Conservation (phyloP, 2,888 invertebrate genomes). For the Lordiphosa andalusiaca region DNA sequence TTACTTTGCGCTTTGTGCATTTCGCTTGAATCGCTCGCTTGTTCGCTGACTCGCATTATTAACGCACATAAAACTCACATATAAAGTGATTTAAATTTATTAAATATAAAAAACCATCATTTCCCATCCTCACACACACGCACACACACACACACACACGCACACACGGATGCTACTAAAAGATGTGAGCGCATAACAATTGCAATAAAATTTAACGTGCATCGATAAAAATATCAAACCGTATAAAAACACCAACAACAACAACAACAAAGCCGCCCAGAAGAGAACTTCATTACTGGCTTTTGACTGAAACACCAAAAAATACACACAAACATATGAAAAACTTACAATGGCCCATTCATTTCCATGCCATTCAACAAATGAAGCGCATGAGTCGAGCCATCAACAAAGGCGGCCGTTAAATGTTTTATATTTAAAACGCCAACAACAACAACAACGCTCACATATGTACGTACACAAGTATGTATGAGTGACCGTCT, state of each 20-base stretch:
- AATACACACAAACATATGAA: conserved; percentile 7
- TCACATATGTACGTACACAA: background rate
- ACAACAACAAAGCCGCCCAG: conserved; percentile 31
- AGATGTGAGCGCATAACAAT: conserved; percentile 72
- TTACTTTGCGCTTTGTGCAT: too few species aligned
- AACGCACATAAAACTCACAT: conserved; percentile 73
- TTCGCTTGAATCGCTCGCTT: too few species aligned
- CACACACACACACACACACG: too few species aligned
- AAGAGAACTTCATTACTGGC: conserved; percentile 68
- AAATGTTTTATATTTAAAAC: conserved; percentile 70
- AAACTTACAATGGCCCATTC: conserved; percentile 49
- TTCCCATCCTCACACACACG: conserved; percentile 26
- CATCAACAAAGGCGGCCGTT: conserved; percentile 60
- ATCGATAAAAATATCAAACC: conserved; percentile 71
- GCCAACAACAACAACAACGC: conserved; percentile 34
- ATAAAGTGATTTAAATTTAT: conserved; percentile 74
- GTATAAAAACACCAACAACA: conserved; percentile 58
- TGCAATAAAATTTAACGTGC: conserved; percentile 74
- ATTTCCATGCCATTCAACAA: conserved; percentile 61
- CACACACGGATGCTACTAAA: conserved; percentile 29
- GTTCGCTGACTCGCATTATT: conserved; percentile 53
- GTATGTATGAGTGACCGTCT: conserved; percentile 28
- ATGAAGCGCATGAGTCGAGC: conserved; percentile 59
- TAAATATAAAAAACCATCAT: conserved; percentile 62
- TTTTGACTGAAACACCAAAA: conserved; percentile 53